phyloP scores from a whole-genome alignment of 2,888 invertebrate species.

The Drosophila nr. fundita region DNA sequence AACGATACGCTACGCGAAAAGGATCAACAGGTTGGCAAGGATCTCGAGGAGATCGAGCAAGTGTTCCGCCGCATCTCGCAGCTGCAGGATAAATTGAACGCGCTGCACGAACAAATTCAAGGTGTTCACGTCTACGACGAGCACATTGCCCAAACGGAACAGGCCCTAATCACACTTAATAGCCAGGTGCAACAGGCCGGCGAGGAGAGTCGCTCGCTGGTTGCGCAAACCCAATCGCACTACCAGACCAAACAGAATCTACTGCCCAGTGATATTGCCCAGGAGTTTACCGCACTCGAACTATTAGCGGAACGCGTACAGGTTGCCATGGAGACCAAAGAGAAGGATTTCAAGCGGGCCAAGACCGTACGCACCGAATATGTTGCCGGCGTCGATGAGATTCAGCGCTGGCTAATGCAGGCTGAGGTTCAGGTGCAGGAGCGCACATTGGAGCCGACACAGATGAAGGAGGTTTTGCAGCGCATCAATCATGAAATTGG shows the following conservation, averaged over 20 bases:
- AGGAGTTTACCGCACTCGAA: conserved; percentile 93
- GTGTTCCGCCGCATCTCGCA: conserved; percentile 90
- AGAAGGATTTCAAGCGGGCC: conserved; percentile 94
- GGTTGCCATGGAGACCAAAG: conserved; percentile 94
- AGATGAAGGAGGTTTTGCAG: conserved; percentile 91
- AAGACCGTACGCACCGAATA: conserved; percentile 93
- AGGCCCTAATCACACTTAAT: conserved; percentile 87
- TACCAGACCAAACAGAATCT: conserved; percentile 88
- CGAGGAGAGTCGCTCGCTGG: conserved; percentile 87
- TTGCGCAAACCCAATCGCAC: conserved; percentile 87
- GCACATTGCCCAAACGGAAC: conserved; percentile 88
- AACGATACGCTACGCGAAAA: conserved; percentile 91
- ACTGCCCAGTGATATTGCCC: conserved; percentile 91
- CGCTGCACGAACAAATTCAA: conserved; percentile 88
- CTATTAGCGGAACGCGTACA: conserved; percentile 91
- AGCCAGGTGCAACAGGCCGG: conserved; percentile 87
- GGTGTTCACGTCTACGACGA: conserved; percentile 92
- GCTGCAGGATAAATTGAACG: conserved; percentile 89
- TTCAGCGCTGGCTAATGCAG: conserved; percentile 93
- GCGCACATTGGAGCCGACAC: conserved; percentile 90
- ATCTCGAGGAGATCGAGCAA: conserved; percentile 91
- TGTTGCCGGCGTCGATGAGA: conserved; percentile 90
- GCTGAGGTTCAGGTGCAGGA: conserved; percentile 94
- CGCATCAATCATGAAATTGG: conserved; percentile 91
- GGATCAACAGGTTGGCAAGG: conserved; percentile 90